These are phyloP conservation scores for Tiliqua scincoides DNA, from an alignment of 2,113 vertebrate species.

Conservation along the genomic window DNA sequence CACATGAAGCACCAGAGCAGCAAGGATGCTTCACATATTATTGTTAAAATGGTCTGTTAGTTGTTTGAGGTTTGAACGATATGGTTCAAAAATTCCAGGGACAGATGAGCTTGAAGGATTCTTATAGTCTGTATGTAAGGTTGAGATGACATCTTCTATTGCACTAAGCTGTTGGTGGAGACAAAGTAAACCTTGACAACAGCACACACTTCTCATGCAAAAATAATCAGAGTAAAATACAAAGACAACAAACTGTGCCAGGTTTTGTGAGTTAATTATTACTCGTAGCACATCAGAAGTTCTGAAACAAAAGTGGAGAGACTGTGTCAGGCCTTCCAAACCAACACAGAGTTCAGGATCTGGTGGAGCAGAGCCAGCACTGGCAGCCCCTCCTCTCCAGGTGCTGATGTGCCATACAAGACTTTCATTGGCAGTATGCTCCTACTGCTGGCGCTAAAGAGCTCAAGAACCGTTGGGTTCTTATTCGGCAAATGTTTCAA, in stretches of 20 bases:
- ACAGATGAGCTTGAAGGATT: background rate
- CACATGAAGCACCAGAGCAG: background rate
- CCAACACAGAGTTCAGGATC: no score
- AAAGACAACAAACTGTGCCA: constrained; percentile 23
- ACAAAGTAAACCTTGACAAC: background rate
- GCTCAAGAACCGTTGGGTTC: no score
- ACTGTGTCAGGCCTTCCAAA: no score
- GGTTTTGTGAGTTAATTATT: constrained; percentile 25
- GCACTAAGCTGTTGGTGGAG: background rate
- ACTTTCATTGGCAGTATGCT: no score
- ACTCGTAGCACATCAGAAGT: constrained; percentile 33
- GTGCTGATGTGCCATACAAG: no score
- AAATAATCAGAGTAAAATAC: constrained; percentile 24
- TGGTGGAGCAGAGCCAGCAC: background rate
- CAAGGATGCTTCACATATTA: background rate
- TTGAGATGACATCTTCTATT: background rate
- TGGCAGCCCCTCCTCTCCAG: no score
- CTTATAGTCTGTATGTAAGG: background rate
- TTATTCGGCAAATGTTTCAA: background rate
- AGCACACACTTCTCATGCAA: background rate
- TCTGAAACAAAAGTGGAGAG: constrained; percentile 29
- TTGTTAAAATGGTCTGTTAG: background rate
- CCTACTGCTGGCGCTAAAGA: no score
- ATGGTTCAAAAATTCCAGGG: background rate
- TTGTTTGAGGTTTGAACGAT: background rate